Evolutionary conservation across 2,888 invertebrate genomes (phyloP).

Genomic region (Drosophila rellima): DNA sequence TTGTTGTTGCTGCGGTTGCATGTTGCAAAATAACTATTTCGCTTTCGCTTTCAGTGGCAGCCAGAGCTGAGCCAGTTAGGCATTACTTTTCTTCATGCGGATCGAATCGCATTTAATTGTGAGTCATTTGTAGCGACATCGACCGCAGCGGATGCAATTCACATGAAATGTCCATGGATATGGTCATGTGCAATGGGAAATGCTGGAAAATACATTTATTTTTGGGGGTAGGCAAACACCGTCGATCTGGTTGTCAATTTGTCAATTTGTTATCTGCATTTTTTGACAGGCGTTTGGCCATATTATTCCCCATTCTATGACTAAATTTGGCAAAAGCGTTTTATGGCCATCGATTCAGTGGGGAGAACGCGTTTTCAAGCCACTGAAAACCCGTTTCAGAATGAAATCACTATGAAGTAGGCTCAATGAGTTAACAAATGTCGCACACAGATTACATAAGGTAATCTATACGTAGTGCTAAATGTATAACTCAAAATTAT

Average conservation of each 20-base stretch:
- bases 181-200: slow-evolving; percentile 5
- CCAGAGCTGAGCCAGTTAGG: slow-evolving; percentile 46
- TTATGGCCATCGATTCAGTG: slow-evolving; percentile 41
- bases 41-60: slow-evolving; percentile 64
- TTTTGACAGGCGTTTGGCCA: neutral
- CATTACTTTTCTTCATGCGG: slow-evolving; percentile 43
- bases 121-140: slow-evolving; percentile 67
- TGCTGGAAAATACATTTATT: neutral
- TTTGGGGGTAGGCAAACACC: neutral
- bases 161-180: slow-evolving; percentile 24
- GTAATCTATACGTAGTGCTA: neutral
- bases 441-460: neutral
- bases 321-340: slow-evolving; percentile 54
- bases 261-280: slow-evolving; percentile 5
- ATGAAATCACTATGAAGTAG: neutral
- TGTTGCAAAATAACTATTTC: slow-evolving; percentile 78
- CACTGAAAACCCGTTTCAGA: neutral
- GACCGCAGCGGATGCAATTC: slow-evolving; percentile 55
- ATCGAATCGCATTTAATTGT: slow-evolving; percentile 76
- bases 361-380: neutral
- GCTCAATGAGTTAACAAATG: neutral
- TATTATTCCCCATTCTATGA: slow-evolving; percentile 55
- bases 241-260: slow-evolving; percentile 9
- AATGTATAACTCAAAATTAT: neutral
- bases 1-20: slow-evolving; percentile 71